Conservation (phyloP, 1,140 invertebrate genomes). For the Idris sp. region DNA sequence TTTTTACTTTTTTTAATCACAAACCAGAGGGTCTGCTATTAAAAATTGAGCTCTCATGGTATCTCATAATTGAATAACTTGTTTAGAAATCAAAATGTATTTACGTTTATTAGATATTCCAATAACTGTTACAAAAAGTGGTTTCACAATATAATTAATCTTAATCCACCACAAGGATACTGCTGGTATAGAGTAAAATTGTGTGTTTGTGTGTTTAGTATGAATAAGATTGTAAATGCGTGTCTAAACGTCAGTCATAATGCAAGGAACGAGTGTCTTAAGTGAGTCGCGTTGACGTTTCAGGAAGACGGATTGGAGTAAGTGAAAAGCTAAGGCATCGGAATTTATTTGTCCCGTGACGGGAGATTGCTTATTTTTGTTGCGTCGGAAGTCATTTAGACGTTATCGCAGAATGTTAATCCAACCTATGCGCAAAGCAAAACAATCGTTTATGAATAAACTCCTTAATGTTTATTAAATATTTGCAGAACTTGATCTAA, state of each 20-base stretch:
- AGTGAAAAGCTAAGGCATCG: constrained; percentile 52
- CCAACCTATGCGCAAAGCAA: constrained; percentile 7
- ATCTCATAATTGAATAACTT: constrained; percentile 48
- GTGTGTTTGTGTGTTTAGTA: constrained; percentile 56
- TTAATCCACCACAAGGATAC: constrained; percentile 43
- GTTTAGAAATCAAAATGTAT: constrained; percentile 47
- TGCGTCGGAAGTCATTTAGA: constrained; percentile 34
- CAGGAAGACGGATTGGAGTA: constrained; percentile 57
- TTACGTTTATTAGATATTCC: constrained; percentile 49
- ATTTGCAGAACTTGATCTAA: too few relatives aligned
- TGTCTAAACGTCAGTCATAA: constrained; percentile 61
- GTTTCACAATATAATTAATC: constrained; percentile 59
- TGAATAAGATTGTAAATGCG: constrained; percentile 61
- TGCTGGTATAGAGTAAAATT: constrained; percentile 26
- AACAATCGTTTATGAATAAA: constrained; percentile 4
- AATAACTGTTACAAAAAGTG: constrained; percentile 46
- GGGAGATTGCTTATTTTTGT: constrained; percentile 46
- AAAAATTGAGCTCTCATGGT: constrained; percentile 15
- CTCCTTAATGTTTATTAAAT: too few relatives aligned
- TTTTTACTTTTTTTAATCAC: too few relatives aligned
- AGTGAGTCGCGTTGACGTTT: constrained; percentile 60
- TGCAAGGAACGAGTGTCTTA: constrained; percentile 53
- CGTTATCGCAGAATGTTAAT: constrained; percentile 36
- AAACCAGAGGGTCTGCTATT: too few relatives aligned
- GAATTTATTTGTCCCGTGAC: constrained; percentile 55